Conservation (phyloP, 1,140 invertebrate genomes). For the Lamellibrachia luymesi region DNA sequence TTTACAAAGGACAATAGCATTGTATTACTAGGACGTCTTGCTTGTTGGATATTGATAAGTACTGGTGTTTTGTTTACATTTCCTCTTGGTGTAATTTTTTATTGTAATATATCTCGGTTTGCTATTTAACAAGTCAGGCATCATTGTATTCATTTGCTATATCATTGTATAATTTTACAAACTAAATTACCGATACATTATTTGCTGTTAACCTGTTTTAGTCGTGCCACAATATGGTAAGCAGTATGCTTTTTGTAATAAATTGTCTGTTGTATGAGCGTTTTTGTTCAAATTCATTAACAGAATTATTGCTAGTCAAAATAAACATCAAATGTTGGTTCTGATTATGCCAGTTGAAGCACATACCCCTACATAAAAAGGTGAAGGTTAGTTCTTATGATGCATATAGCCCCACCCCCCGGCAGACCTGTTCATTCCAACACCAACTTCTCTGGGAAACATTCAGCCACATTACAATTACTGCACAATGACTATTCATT, state of each 20-base stretch:
- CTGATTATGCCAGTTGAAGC: background rate
- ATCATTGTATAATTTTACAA: background rate
- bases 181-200: background rate
- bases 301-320: background rate
- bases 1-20: background rate
- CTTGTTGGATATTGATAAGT: background rate
- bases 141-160: background rate
- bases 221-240: background rate
- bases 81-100: background rate
- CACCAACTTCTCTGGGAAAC: too few species aligned
- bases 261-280: background rate
- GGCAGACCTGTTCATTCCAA: too few species aligned
- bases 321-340: background rate
- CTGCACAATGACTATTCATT: too few species aligned
- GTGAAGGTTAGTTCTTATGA: background rate
- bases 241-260: constrained; percentile 1
- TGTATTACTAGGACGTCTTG: background rate
- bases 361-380: background rate
- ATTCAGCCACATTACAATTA: too few species aligned
- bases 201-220: background rate
- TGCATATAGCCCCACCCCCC: too few species aligned
- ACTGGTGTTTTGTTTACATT: background rate
- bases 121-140: background rate
- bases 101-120: background rate
- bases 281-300: background rate